Base-by-base conservation (phyloP, 2,113 vertebrate species). In the Bujurquina vittata region DNA sequence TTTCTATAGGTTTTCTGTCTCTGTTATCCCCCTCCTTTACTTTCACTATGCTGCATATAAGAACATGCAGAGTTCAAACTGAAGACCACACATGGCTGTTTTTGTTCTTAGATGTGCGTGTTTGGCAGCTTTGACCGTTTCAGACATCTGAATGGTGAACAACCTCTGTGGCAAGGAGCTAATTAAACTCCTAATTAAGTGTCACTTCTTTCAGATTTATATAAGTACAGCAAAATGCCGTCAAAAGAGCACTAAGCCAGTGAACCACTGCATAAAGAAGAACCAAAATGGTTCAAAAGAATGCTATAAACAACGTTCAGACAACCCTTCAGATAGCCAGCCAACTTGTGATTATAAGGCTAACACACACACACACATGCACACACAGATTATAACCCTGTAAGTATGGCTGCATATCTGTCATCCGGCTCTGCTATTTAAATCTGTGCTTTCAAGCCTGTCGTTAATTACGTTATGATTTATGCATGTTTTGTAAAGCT, bases 291-390 rank as follows among this genome's bases (percentile, higher is more conserved):
- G 35, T 84, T 88, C 83, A 87, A 84, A 88, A 82, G 54, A 55
- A 63, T 77, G 79, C 91, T 83, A 77, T 88, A 91, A 93, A 91
- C 77, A 88, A 84, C 86, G 81, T 77, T 46, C 55, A 75, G 57
- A 80, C 72, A 79, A 37, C 7, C 57, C 81, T 59, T 87, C 46
- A 87, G 88, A 88, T 80, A 86, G 73, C 4, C 58, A 65, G 89
- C 88, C 88, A 92, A 81, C 67, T 56, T 87, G 33, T 93, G 77
- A 92, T 92, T 91, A 92, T 81, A 89, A 84, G 54, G 56, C 60
- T 54, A 9, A 75, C 82, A 60, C 61, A 75, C 77, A 73, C 79
- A 81, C 31, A 22, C 74, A 31, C 49, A 77, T 12, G 23, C 57
- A 61, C 79, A 84, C 63, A 65, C 49, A 89, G 72, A 91, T 88